Conservation (phyloP, 2,113 vertebrate genomes). For the Ophthalmolycus amberensis region DNA sequence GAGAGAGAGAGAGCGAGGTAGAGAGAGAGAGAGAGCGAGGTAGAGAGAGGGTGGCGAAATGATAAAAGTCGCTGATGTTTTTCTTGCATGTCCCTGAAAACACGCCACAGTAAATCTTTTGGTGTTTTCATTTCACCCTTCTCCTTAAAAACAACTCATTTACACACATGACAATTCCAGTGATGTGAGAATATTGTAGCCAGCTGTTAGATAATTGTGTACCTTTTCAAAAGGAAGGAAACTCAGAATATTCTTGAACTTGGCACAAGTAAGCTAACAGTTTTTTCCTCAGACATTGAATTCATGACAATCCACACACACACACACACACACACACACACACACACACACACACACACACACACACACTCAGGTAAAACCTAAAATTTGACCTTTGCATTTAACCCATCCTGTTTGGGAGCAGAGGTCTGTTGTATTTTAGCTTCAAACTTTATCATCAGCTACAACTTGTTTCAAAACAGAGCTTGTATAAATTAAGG, state of each 20-base stretch:
- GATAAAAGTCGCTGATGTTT: constrained; percentile 37
- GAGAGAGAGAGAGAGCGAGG: background rate
- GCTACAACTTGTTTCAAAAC: background rate
- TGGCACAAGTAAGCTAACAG: too few relatives aligned
- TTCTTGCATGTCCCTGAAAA: constrained; percentile 37
- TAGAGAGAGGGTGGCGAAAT: constrained; percentile 3
- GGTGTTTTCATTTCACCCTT: background rate
- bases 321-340: too few relatives aligned
- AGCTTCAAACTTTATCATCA: background rate
- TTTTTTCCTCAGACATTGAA: too few relatives aligned
- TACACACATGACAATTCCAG: background rate
- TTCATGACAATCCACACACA: background rate
- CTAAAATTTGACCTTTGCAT: too few relatives aligned
- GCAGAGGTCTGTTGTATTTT: background rate
- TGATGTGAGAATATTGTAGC: background rate
- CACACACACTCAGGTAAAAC: too few relatives aligned
- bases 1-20: background rate
- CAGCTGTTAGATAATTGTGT: background rate
- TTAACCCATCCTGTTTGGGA: too few relatives aligned
- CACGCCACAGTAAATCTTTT: background rate
- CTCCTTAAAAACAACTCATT: constrained; percentile 10
- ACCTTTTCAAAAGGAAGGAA: background rate
- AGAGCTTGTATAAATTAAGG: background rate
- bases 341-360: too few relatives aligned
- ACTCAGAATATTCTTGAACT: background rate